Base-by-base conservation (phyloP, 1,140 invertebrate genomes). In the Drosophila nigromelanica region DNA sequence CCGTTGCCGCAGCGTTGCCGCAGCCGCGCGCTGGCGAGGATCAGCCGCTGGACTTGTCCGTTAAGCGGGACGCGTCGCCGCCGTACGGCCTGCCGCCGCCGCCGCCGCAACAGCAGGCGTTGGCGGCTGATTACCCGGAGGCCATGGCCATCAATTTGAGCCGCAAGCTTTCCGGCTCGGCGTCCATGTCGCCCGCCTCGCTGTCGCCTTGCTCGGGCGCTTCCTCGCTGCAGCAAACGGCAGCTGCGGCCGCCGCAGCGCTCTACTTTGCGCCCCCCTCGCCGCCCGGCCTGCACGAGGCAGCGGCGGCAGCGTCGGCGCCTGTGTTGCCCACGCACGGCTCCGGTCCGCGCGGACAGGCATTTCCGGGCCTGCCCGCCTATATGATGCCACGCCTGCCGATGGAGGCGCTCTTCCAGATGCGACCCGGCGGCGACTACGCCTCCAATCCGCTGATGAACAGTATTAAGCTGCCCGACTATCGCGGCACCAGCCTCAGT, bases 11-110 rank as follows among this genome's bases (percentile, higher is more conserved):
- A 21, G 15, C 73, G 51, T 5, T 37, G 35, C 54, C 30, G 15
- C 54, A 43, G 70, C 33, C 76, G 15, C 27, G 92, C n/a, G 55
- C 60, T 33, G 56, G 67, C n/a, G 93, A 94, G 3, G 96, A 97
- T 76, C 96, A 97, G 91, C 98, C 98, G 1, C 91, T 98, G 18
- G 98, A 98, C 93, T 93, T 98, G 51, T 97, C 97, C 4, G 95
- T 97, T 3, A 98, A 97, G 73, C 95, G 95, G 75, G 94, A 93
- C 2, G 93, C 92, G 2, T 95, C 95, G 6, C 95, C 95, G 0
- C 78, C 92, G 11, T 94, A 94, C 81, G 93, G 92, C 18, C 90
- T 93, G 48, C 86, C 80, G 0, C 81, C 80, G 5, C 90, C 80
- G 1, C 82, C 80, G 8, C 89, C 80, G 1, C 82, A 78, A 6